A percentile compares a stretch with the other conserved stretches of the same genome.
phyloP scores from a whole-genome alignment of 2,888 invertebrate species.

The Eupithecia dodoneata region DNA sequence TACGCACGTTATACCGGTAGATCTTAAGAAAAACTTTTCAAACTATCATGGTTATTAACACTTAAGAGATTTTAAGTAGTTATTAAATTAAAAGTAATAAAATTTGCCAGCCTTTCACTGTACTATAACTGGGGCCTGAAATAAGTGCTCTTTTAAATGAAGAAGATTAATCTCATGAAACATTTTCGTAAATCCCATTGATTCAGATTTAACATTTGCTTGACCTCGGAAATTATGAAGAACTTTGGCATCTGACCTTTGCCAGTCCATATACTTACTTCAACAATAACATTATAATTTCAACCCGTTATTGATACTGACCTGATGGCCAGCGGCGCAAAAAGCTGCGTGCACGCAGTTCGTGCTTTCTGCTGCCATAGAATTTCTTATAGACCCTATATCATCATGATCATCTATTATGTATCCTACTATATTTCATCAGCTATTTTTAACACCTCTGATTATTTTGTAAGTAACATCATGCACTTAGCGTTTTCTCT shows the following conservation, averaged over 20 bases:
- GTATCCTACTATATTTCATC: neutral
- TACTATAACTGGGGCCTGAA: neutral
- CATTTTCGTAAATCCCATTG: neutral
- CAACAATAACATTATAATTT: conserved; percentile 39
- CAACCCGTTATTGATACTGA: conserved; percentile 44
- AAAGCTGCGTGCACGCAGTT: conserved; percentile 43
- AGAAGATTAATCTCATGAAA: neutral
- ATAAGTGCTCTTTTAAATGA: neutral
- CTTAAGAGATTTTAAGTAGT: neutral
- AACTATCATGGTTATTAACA: too few relatives aligned
- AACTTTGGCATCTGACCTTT: conserved; percentile 24
- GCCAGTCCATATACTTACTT: conserved; percentile 28
- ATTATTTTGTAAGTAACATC: neutral
- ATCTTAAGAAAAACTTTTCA: neutral
- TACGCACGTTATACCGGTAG: neutral
- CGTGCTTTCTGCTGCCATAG: conserved; percentile 33
- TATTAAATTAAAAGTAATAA: neutral
- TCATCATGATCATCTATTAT: neutral
- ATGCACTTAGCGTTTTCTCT: neutral
- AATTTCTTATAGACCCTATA: conserved; percentile 1
- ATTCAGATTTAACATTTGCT: neutral
- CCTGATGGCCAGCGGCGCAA: conserved; percentile 42
- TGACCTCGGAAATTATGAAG: conserved; percentile 3
- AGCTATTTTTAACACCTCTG: neutral
- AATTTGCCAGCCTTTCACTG: neutral